Percentiles rank a stretch among this genome's conserved stretches.
Evolutionary conservation across 2,797 vertebrate species (phyloP).

Genomic region (Arvicola amphibius): DNA sequence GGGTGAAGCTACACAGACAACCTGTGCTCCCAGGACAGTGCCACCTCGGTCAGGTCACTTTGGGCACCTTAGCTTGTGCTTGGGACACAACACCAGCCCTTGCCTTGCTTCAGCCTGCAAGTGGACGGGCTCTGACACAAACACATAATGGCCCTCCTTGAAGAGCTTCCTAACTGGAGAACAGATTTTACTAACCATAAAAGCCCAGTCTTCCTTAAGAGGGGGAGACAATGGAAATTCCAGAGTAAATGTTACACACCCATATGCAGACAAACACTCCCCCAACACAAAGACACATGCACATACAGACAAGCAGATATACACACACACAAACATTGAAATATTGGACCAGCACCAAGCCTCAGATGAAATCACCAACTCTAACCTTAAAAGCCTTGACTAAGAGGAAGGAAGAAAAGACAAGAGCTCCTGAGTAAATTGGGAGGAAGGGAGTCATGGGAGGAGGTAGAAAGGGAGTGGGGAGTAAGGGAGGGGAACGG

Average conservation of each 20-base stretch:
- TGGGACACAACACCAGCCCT: background rate
- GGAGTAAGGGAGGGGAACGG: too few species aligned
- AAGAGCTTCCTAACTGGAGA: conserved; percentile 13
- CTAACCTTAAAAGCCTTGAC: background rate
- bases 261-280: too few species aligned
- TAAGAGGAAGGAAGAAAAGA: background rate
- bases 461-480: too few species aligned
- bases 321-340: background rate
- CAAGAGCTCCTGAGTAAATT: too few species aligned
- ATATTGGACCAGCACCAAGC: background rate
- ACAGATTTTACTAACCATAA: conserved; percentile 1
- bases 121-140: background rate
- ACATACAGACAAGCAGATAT: background rate
- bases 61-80: background rate
- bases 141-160: background rate
- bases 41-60: background rate
- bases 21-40: background rate
- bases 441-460: too few species aligned
- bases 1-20: background rate
- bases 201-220: background rate
- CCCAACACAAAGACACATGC: too few species aligned
- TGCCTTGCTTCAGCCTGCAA: background rate
- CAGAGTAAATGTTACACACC: background rate
- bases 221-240: background rate
- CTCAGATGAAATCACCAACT: background rate